A percentile compares a stretch with the other conserved stretches of the same genome.
These are phyloP conservation scores for Hypomecis atomaria DNA, from an alignment of 2,888 invertebrate genomes.

Conservation along the genomic window DNA sequence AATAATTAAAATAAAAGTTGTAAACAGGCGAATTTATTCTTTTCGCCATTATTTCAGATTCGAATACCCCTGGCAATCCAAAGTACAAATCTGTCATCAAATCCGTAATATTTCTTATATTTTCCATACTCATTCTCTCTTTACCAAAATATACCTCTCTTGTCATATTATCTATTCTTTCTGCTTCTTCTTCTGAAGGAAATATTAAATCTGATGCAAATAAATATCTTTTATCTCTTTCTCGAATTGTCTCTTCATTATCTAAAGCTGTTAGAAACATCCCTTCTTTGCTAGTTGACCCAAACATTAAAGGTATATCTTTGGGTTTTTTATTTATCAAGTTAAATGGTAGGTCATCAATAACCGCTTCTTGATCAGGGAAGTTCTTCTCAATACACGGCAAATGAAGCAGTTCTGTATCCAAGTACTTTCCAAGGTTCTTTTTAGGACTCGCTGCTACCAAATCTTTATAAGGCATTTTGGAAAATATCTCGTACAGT, in stretches of 20 bases:
- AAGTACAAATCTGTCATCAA: conserved; percentile 74
- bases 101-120: conserved; percentile 62
- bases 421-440: conserved; percentile 66
- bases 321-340: conserved; percentile 59
- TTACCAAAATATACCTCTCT: conserved; percentile 74
- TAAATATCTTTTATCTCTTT: conserved; percentile 62
- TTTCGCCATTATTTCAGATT: conserved; percentile 55
- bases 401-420: conserved; percentile 67
- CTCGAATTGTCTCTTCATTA: conserved; percentile 51
- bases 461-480: conserved; percentile 58
- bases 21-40: conserved; percentile 57
- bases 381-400: conserved; percentile 72
- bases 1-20: conserved; percentile 71
- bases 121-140: conserved; percentile 70
- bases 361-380: conserved; percentile 61
- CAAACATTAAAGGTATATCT: conserved; percentile 62
- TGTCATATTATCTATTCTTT: conserved; percentile 53
- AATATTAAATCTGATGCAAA: conserved; percentile 74
- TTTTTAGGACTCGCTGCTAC: conserved; percentile 57
- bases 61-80: conserved; percentile 68
- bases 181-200: conserved; percentile 59
- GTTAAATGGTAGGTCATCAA: conserved; percentile 71
- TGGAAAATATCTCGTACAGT: conserved; percentile 65
- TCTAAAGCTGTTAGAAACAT: conserved; percentile 52
- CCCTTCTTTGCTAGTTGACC: conserved; percentile 71